A percentile compares a stretch with the other conserved stretches of the same genome.
Conservation (phyloP, 2,888 invertebrate species). For the Diachrysia chrysitis region DNA sequence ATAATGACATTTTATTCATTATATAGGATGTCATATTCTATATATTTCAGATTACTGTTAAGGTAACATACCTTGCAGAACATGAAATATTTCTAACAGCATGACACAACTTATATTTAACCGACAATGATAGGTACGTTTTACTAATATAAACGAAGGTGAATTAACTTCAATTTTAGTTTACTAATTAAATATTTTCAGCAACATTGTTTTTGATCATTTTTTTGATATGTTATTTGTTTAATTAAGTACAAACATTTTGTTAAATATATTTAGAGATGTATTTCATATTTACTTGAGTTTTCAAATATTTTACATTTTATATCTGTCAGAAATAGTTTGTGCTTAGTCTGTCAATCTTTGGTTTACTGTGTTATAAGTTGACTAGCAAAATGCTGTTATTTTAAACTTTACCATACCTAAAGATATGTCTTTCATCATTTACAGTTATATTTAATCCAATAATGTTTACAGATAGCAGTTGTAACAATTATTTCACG, state of each 20-base stretch:
- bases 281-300: too few species aligned
- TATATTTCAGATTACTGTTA: neutral
- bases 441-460: constrained; percentile 11
- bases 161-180: neutral
- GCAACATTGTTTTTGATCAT: constrained; percentile 16
- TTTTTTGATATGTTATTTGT: constrained; percentile 33
- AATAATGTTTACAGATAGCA: neutral
- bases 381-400: constrained; percentile 55
- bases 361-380: constrained; percentile 53
- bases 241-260: constrained; percentile 13
- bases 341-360: constrained; percentile 36
- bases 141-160: neutral
- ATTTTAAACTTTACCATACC: constrained; percentile 30
- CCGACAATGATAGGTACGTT: too few species aligned
- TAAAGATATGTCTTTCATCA: constrained; percentile 66
- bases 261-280: neutral
- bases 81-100: too few species aligned
- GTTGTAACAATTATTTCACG: neutral
- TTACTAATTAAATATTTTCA: constrained; percentile 1
- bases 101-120: too few species aligned
- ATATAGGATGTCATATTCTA: neutral
- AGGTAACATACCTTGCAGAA: neutral
- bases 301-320: too few species aligned
- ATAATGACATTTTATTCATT: neutral
- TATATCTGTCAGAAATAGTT: neutral